Conservation (phyloP, 30 jellyfish, hydroid and myxozoan species). For the Cassiopea andromeda region DNA sequence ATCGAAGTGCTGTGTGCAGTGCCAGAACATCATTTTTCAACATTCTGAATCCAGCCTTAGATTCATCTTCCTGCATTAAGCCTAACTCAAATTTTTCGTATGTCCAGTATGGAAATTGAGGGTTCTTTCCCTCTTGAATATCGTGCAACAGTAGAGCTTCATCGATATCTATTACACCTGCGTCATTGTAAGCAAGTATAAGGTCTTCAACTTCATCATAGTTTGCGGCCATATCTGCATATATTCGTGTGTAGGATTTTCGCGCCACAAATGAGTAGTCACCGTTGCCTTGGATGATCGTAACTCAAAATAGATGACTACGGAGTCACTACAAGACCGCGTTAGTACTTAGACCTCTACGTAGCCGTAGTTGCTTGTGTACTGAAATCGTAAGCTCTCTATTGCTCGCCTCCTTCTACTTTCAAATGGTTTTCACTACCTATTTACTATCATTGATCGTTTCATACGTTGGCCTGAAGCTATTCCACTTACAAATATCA, state of each 20-base stretch:
- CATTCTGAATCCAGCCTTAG: constrained; percentile 22
- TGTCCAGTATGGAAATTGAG: constrained; percentile 41
- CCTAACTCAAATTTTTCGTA: constrained; percentile 23
- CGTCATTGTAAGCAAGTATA: constrained; percentile 19
- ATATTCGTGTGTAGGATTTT: neutral
- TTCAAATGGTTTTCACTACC: too few relatives aligned
- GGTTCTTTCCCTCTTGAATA: neutral
- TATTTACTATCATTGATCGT: too few relatives aligned
- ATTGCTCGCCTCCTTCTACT: too few relatives aligned
- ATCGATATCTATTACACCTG: constrained; percentile 14
- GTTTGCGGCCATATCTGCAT: neutral
- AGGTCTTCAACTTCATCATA: neutral
- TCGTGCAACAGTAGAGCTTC: constrained; percentile 18
- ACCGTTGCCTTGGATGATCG: neutral
- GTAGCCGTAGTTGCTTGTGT: too few relatives aligned
- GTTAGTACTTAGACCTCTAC: neutral
- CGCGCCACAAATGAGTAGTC: neutral
- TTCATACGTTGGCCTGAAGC: too few relatives aligned
- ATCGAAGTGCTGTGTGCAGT: neutral
- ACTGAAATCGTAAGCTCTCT: too few relatives aligned
- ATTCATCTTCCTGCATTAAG: constrained; percentile 25
- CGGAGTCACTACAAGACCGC: neutral
- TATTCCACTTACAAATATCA: too few relatives aligned
- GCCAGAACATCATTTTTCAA: constrained; percentile 2
- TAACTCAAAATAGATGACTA: neutral